Evolutionary conservation across 2,113 vertebrate genomes (phyloP), one percentile per base, ranked within the genome.

Genomic region (Proterorhinus semilunaris): DNA sequence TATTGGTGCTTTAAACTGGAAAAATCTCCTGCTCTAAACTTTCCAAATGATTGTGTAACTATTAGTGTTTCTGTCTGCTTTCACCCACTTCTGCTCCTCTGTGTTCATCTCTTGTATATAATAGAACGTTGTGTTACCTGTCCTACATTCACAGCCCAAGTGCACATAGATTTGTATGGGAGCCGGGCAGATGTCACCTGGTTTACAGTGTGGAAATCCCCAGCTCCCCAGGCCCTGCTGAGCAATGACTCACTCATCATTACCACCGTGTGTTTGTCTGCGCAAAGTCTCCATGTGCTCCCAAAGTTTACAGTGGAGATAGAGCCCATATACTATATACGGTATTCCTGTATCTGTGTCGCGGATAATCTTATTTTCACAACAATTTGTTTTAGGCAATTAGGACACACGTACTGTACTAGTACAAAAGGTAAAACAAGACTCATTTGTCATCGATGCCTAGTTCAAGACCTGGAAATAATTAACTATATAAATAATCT

Each of bases 171-270:
- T 86, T 68, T 84, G 80, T 80, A 81, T 71, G 72, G 65, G 63
- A 86, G 69, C 68, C 13, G 74, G 79, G 75, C 81, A 85, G 85
- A 86, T 88, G 86, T 89, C 87, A 90, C 85, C 90, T 88, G 85
- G 74, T 89, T 91, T 83, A 74, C 62, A 17, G 55, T 48, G 73
- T 88, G 90, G 90, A 89, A 91, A 89, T 88, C 82, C 88, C 89
- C 88, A 85, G 53, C 83, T 84, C 89, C 75, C 65, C 72, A 68
- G 84, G 84, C 81, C 76, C 66, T 75, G 75, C 76, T 83, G 71
- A 1, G 62, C 78, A 80, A 27, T 90, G 88, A 90, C 83, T 91
- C 84, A 91, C 80, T 81, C 76, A 74, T 79, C 62, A 80, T 88
- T 84, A 80, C 48, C 71, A 82, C 69, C 72, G 64, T 75, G 66